These are phyloP conservation scores for Ametastegia equiseti DNA, from an alignment of 2,888 invertebrate species.

Conservation along the genomic window DNA sequence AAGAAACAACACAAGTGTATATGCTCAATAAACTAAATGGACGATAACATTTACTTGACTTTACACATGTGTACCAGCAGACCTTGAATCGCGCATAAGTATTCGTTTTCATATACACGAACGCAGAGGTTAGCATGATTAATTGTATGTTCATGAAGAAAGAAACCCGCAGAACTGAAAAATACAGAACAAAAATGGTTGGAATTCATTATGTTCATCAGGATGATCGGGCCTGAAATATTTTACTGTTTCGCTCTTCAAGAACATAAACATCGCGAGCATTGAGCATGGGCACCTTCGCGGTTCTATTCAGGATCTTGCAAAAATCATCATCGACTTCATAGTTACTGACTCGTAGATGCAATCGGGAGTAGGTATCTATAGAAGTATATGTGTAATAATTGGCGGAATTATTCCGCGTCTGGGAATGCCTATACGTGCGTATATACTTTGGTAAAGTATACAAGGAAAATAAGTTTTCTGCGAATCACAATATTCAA, in stretches of 20 bases:
- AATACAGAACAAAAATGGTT: not conserved
- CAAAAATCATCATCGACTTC: not conserved
- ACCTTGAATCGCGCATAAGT: not conserved
- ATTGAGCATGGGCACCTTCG: not conserved
- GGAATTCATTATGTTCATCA: not conserved
- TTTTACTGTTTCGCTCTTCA: not conserved
- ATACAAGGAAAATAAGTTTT: not conserved
- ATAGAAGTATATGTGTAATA: not conserved
- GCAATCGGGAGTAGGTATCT: not conserved
- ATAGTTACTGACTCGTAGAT: not conserved
- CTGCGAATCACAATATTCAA: not conserved
- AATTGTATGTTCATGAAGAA: not conserved
- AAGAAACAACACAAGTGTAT: not conserved
- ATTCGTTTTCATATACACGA: not conserved
- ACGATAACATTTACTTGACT: not conserved
- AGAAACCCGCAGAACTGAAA: not conserved
- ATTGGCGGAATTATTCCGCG: not conserved
- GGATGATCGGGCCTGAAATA: not conserved
- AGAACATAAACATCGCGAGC: not conserved
- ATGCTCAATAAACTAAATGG: not conserved
- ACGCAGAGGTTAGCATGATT: not conserved
- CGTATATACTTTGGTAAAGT: not conserved
- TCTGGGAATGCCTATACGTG: not conserved
- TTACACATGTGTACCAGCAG: not conserved
- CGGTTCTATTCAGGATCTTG: not conserved